Evolutionary conservation across 2,113 vertebrate genomes (phyloP).

Genomic region (Heloderma charlesbogerti): DNA sequence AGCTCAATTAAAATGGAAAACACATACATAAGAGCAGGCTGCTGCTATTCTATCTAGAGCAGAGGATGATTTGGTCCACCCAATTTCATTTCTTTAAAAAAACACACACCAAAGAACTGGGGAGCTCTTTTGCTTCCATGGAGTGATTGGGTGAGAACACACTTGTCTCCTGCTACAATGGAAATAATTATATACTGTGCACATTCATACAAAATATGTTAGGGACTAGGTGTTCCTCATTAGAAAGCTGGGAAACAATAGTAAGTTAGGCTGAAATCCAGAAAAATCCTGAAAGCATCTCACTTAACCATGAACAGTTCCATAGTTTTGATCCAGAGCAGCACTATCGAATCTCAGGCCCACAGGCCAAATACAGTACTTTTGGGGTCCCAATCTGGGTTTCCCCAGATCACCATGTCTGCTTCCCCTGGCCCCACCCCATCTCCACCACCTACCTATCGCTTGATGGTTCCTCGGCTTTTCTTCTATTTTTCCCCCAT

Average conservation of each 20-base stretch:
- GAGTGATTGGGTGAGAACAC: not conserved
- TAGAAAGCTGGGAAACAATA: not conserved
- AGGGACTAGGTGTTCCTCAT: not conserved
- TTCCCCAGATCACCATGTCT: too few relatives aligned
- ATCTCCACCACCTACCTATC: too few relatives aligned
- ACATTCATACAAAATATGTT: not conserved
- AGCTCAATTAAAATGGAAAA: constrained; percentile 52
- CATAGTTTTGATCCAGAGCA: not conserved
- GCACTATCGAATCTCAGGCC: too few relatives aligned
- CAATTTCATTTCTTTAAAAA: constrained; percentile 23
- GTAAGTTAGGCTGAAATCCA: not conserved
- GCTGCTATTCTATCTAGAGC: constrained; percentile 25
- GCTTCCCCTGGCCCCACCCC: too few relatives aligned
- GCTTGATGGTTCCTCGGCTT: too few relatives aligned
- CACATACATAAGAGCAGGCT: constrained; percentile 33
- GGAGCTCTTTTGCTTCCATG: constrained; percentile 13
- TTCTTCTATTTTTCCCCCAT: too few relatives aligned
- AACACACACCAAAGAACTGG: not conserved
- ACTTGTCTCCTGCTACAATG: constrained; percentile 15
- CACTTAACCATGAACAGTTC: not conserved
- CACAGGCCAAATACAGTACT: too few relatives aligned
- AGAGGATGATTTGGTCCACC: constrained; percentile 6
- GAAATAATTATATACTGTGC: constrained; percentile 33
- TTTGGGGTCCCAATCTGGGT: too few relatives aligned
- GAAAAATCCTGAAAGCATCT: not conserved